These are phyloP conservation scores for Charaxes varanes DNA, from an alignment of 1,140 invertebrate genomes.

Conservation along the genomic window DNA sequence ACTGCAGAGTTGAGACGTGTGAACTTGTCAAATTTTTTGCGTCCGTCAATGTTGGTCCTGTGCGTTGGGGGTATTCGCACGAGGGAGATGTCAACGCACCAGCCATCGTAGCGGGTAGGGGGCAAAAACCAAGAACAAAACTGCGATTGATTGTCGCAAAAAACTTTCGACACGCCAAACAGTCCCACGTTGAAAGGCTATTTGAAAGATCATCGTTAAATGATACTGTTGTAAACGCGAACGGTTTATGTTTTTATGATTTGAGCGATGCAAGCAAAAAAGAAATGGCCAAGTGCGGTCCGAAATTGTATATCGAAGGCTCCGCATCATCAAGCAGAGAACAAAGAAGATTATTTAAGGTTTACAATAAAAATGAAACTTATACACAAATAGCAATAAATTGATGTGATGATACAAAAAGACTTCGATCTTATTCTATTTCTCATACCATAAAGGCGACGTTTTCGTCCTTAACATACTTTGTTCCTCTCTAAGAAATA, in stretches of 20 bases:
- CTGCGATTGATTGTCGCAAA: constrained; percentile 42
- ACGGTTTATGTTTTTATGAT: constrained; percentile 37
- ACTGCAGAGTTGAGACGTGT: too few relatives aligned
- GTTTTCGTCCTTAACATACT: too few relatives aligned
- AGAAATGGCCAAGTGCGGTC: too few relatives aligned
- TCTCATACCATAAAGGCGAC: too few relatives aligned
- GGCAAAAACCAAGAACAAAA: constrained; percentile 28
- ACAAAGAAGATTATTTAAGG: too few relatives aligned
- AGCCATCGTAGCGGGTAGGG: constrained; percentile 2
- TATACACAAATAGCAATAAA: too few relatives aligned
- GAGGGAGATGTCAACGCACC: constrained; percentile 28
- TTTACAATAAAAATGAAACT: too few relatives aligned
- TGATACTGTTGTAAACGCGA: constrained; percentile 38
- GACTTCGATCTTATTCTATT: too few relatives aligned
- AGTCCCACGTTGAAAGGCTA: constrained; percentile 38
- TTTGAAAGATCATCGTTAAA: constrained; percentile 59
- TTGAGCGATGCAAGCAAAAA: constrained; percentile 13
- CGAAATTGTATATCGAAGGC: too few relatives aligned
- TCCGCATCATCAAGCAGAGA: too few relatives aligned
- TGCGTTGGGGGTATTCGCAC: constrained; percentile 4
- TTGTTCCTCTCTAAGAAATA: too few relatives aligned
- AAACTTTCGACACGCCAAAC: constrained; percentile 44
- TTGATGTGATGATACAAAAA: too few relatives aligned
- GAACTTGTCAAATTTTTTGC: constrained; percentile 10
- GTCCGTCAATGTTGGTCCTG: constrained; percentile 3